Conservation (phyloP, 1,140 invertebrate genomes). For the Aphelenchoides fujianensis region DNA sequence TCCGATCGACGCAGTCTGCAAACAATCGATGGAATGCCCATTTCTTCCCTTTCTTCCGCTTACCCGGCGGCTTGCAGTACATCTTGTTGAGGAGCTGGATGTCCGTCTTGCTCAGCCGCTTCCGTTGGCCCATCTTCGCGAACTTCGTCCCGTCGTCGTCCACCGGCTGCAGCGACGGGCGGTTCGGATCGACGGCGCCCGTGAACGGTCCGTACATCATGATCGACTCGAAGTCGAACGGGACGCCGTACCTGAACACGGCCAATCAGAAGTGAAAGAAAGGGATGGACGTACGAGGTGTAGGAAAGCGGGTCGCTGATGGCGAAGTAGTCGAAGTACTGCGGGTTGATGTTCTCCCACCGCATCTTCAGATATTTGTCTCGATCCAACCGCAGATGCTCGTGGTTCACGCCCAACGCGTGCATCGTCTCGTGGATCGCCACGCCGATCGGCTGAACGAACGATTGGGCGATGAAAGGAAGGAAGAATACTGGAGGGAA, state of each 20-base stretch:
- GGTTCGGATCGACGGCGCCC: constrained; percentile 34
- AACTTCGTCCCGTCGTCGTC: constrained; percentile 33
- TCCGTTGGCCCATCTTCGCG: constrained; percentile 49
- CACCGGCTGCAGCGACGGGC: constrained; percentile 50
- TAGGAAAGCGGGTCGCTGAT: background rate
- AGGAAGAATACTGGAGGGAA: background rate
- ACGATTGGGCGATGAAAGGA: no score
- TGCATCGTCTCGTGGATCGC: constrained; percentile 68
- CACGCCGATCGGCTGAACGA: constrained; percentile 61
- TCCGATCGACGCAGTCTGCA: constrained; percentile 48
- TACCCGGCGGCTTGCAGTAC: constrained; percentile 50
- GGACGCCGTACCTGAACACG: constrained; percentile 48
- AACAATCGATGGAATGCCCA: background rate
- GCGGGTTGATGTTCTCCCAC: constrained; percentile 32
- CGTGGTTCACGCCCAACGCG: constrained; percentile 67
- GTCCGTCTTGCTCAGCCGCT: constrained; percentile 41
- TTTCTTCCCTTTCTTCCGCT: background rate
- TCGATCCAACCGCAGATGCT: constrained; percentile 61
- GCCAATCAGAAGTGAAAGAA: constrained; percentile 17
- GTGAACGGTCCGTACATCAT: constrained; percentile 56
- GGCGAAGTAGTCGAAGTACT: constrained; percentile 11
- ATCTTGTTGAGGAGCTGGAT: constrained; percentile 55
- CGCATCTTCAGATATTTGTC: background rate
- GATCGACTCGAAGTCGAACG: constrained; percentile 47
- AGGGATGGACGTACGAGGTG: background rate